phyloP scores from a whole-genome alignment of 1,140 invertebrate species.

The Ladona fulva region DNA sequence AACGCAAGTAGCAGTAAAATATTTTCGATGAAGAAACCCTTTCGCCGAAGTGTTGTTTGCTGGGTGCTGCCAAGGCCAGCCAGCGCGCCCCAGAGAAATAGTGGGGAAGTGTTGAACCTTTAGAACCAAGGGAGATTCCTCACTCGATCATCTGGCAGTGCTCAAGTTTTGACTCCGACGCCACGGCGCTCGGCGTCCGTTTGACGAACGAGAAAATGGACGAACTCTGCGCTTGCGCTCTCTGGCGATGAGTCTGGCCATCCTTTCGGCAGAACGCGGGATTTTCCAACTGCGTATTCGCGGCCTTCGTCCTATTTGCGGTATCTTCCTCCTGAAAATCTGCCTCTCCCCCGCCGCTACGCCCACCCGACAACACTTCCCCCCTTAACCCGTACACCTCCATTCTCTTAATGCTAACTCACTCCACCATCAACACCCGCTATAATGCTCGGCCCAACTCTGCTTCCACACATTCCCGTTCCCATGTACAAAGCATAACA shows the following conservation, averaged over 20 bases:
- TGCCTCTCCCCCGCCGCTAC: background rate
- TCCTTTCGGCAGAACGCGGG: background rate
- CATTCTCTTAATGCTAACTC: background rate
- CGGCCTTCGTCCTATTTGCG: conserved; percentile 1
- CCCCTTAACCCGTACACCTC: background rate
- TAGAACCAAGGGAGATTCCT: background rate
- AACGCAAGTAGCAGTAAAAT: too few relatives aligned
- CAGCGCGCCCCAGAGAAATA: too few relatives aligned
- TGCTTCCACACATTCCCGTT: background rate
- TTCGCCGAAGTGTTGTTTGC: too few relatives aligned
- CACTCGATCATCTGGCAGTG: background rate
- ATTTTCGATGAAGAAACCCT: too few relatives aligned
- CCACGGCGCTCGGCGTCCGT: background rate
- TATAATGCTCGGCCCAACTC: background rate
- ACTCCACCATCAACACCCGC: background rate
- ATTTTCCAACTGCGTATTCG: background rate
- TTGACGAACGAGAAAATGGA: background rate
- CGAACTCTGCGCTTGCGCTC: background rate
- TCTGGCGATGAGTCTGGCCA: background rate
- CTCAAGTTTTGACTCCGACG: background rate
- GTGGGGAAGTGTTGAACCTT: too few relatives aligned
- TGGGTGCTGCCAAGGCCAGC: too few relatives aligned
- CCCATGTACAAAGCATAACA: background rate
- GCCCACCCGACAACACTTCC: background rate
- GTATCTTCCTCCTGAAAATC: background rate